A percentile compares a stretch with the other conserved stretches of the same genome.
These are phyloP conservation scores for Pogoniulus pusillus DNA, from an alignment of 2,797 vertebrate genomes.

Conservation along the genomic window DNA sequence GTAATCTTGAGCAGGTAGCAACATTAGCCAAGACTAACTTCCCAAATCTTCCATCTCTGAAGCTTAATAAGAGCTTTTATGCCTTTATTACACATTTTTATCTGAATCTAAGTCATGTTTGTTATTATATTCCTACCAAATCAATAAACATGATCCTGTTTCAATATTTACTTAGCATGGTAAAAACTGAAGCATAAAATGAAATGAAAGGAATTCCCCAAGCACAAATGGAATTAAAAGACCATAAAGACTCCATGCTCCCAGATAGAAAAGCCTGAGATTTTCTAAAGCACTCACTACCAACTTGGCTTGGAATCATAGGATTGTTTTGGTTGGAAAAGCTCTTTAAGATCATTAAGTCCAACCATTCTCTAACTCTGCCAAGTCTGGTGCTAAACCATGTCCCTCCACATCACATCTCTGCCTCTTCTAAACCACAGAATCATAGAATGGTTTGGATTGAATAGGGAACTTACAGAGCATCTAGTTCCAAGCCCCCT, in stretches of 20 bases:
- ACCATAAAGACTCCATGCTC: background rate
- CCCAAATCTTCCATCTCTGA: background rate
- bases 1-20: background rate
- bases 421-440: no score
- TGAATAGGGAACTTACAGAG: no score
- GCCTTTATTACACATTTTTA: slow-evolving; percentile 1
- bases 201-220: background rate
- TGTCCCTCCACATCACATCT: no score
- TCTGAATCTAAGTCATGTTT: slow-evolving; percentile 22
- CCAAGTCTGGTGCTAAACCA: no score
- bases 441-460: no score
- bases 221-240: background rate
- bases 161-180: slow-evolving; percentile 30
- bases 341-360: no score
- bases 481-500: no score
- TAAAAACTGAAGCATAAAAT: background rate
- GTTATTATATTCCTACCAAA: background rate
- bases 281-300: background rate
- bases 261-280: background rate
- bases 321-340: no score
- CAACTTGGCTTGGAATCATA: background rate
- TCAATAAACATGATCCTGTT: background rate
- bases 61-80: slow-evolving; percentile 7
- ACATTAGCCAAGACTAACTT: background rate
- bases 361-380: no score